Conservation (phyloP, 2,888 invertebrate species). For the Alcis repandata region DNA sequence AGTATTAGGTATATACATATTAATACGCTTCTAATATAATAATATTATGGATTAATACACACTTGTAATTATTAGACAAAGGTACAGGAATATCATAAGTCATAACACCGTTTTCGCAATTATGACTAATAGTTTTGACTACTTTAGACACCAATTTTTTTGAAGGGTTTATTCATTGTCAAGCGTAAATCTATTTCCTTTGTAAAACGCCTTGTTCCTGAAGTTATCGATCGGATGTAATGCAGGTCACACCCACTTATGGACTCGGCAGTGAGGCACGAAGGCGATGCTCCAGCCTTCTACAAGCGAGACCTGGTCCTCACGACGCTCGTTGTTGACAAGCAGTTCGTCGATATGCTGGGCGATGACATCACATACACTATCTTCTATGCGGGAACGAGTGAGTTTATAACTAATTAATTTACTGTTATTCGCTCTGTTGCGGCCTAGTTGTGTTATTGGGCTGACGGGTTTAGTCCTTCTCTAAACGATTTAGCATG, state of each 20-base stretch:
- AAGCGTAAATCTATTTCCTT: background rate
- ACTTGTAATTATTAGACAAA: no score
- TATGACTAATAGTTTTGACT: no score
- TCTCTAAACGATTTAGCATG: conserved; percentile 6
- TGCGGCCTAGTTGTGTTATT: conserved; percentile 6
- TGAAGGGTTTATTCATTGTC: no score
- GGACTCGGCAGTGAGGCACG: conserved; percentile 89
- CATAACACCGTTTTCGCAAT: no score
- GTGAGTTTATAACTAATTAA: conserved; percentile 70
- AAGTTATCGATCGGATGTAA: background rate
- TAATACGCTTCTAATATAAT: background rate
- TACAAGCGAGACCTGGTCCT: conserved; percentile 88
- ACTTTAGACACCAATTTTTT: no score
- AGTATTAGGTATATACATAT: conserved; percentile 4
- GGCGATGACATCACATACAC: conserved; percentile 85
- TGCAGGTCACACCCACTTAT: conserved; percentile 89
- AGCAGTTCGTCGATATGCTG: conserved; percentile 84
- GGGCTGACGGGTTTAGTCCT: conserved; percentile 3
- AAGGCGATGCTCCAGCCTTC: conserved; percentile 88
- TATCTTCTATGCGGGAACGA: conserved; percentile 87
- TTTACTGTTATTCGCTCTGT: conserved; percentile 11
- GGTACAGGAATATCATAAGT: no score
- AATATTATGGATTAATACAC: no score
- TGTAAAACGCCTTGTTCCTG: background rate
- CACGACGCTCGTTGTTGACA: conserved; percentile 88